Conservation (phyloP, 2,888 invertebrate species). For the Strigamia crassipes region DNA sequence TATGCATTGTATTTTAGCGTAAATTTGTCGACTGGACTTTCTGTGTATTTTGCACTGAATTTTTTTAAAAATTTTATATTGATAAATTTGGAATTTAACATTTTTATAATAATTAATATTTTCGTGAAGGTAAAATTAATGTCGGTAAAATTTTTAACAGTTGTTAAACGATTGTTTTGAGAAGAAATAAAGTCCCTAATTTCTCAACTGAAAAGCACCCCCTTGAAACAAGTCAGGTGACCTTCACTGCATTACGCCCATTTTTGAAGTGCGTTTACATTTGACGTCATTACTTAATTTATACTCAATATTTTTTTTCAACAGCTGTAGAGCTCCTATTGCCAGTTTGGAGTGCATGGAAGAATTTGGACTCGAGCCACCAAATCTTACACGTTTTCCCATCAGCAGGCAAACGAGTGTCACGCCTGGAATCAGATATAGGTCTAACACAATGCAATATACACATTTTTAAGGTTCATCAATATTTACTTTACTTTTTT, state of each 20-base stretch:
- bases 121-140: no score
- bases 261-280: background rate
- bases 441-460: slow-evolving; percentile 44
- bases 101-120: no score
- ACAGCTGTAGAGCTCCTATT: slow-evolving; percentile 86
- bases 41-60: no score
- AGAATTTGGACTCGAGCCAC: slow-evolving; percentile 73
- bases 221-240: slow-evolving; percentile 26
- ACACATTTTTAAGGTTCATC: background rate
- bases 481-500: background rate
- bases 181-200: background rate
- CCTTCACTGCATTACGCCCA: slow-evolving; percentile 33
- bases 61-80: no score
- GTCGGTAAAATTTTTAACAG: background rate
- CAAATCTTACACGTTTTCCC: slow-evolving; percentile 51
- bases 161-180: background rate
- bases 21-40: no score
- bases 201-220: background rate
- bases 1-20: background rate
- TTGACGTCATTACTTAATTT: slow-evolving; percentile 13
- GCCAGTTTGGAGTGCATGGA: slow-evolving; percentile 93
- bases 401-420: slow-evolving; percentile 51
- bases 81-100: no score
- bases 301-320: slow-evolving; percentile 49
- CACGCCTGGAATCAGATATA: slow-evolving; percentile 51